phyloP scores from a whole-genome alignment of 2,888 invertebrate genomes.

The Macrosoma leucophasiata region DNA sequence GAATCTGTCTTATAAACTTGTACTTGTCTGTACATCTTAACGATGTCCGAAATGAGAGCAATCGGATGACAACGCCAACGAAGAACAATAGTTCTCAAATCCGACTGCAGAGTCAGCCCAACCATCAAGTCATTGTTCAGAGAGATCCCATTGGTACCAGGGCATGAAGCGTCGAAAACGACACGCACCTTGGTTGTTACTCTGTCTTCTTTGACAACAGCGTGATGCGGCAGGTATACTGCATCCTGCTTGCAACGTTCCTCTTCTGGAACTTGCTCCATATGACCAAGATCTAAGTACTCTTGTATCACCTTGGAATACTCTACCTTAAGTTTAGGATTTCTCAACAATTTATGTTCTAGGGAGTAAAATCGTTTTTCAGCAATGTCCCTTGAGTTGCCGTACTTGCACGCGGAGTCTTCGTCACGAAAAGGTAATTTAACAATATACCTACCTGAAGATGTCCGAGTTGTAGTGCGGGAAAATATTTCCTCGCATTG shows the following conservation, averaged over 20 bases:
- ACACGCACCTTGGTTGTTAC: constrained; percentile 27
- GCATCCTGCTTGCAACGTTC: constrained; percentile 2
- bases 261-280: constrained; percentile 15
- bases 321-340: constrained; percentile 13
- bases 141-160: constrained; percentile 19
- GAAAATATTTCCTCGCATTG: constrained; percentile 19
- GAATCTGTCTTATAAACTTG: constrained; percentile 12
- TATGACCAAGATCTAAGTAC: constrained; percentile 19
- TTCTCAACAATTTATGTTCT: constrained; percentile 10
- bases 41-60: constrained; percentile 24
- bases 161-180: constrained; percentile 27
- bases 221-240: constrained; percentile 30
- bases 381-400: constrained; percentile 13
- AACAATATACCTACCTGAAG: constrained; percentile 4
- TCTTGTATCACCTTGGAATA: constrained; percentile 22
- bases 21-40: constrained; percentile 31
- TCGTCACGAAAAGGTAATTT: constrained; percentile 3
- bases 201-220: constrained; percentile 25
- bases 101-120: constrained; percentile 27
- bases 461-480: constrained; percentile 17
- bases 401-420: constrained; percentile 6
- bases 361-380: constrained; percentile 9
- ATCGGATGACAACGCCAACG: constrained; percentile 25
- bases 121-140: constrained; percentile 25
- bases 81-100: constrained; percentile 27